Base-by-base conservation (phyloP, 2,888 invertebrate genomes). In the Coelopa pilipes region DNA sequence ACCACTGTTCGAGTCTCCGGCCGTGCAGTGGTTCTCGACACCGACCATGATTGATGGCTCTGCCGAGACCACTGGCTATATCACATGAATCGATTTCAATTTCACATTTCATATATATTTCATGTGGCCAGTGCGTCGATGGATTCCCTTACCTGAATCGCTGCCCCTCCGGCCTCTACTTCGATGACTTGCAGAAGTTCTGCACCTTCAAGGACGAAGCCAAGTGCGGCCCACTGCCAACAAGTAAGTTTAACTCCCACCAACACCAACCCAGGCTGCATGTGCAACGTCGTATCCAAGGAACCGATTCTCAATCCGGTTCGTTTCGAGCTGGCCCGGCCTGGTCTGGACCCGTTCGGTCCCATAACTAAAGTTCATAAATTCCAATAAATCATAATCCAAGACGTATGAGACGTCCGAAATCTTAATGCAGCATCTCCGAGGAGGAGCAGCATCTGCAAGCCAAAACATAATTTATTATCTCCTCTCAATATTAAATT, bases 191-290 rank as follows among this genome's bases (percentile, higher is more conserved):
- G 82, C 93, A 92, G 88, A 96, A 96, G 88, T 94, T 90, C 84
- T 97, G 96, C 86, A 97, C 96, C 2, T 96, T 96, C 87, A 94
- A 95, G 88, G 91, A 90, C 74, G 96, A 96, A 88, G 96, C 96
- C 46, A 91, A 94, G 84, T 97, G 97, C 87, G 97, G 97, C 67
- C 97, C 97, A 24, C 91, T 97, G 79, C 90, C 94, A 76, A 91
- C 94, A 82, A 96, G 96, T 96, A 90, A 92, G 93, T 91, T 81
- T 9, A 15, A 11, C 59, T 15, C 12, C 21, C 47, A 47, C 10
- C 24, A 49, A 34, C 34, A 34, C 2, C 2, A 34, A 34, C 34
- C 7, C 34, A 2, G 7, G 7, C 34, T 34, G 34, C 34, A 34
- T 34, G 34, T 34, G 34, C 34, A 34, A 34, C 34, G 7, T 34